These are phyloP conservation scores for Acestrorhynchus altus DNA, from an alignment of 2,797 vertebrate genomes.

Conservation along the genomic window DNA sequence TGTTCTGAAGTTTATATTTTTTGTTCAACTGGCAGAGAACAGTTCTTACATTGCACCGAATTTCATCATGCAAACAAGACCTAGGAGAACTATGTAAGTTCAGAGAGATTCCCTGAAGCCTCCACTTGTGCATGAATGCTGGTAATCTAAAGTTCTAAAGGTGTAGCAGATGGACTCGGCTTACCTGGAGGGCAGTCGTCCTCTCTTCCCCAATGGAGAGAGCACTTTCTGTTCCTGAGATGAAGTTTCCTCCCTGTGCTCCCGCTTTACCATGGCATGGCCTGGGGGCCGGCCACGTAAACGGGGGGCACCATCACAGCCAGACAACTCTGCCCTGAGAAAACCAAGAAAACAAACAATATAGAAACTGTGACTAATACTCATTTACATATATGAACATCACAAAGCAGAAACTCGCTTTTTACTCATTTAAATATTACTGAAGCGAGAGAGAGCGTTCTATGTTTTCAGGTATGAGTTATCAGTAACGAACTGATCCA, in stretches of 20 bases:
- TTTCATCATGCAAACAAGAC: conserved; percentile 45
- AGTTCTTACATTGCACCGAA: conserved; percentile 13
- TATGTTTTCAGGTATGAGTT: too few relatives aligned
- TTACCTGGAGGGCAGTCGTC: conserved; percentile 62
- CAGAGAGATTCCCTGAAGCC: conserved; percentile 1
- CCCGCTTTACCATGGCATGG: conserved; percentile 51
- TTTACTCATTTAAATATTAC: too few relatives aligned
- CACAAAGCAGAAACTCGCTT: too few relatives aligned
- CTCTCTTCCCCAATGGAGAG: conserved; percentile 69
- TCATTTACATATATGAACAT: too few relatives aligned
- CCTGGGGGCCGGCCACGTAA: conserved; percentile 54
- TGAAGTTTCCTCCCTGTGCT: conserved; percentile 50
- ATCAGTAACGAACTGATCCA: too few relatives aligned
- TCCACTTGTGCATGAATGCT: neutral
- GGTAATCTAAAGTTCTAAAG: conserved; percentile 1
- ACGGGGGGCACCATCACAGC: conserved; percentile 54
- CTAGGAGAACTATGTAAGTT: conserved; percentile 10
- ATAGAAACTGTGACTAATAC: too few relatives aligned
- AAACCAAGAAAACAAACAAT: neutral
- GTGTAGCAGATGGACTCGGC: neutral
- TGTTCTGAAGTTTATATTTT: neutral
- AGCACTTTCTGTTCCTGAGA: conserved; percentile 65
- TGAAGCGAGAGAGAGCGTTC: too few relatives aligned
- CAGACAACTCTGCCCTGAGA: conserved; percentile 55
- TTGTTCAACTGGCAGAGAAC: neutral